A percentile compares a stretch with the other conserved stretches of the same genome.
Evolutionary conservation across 2,113 vertebrate species (phyloP).

Genomic region (Centropus bengalensis): DNA sequence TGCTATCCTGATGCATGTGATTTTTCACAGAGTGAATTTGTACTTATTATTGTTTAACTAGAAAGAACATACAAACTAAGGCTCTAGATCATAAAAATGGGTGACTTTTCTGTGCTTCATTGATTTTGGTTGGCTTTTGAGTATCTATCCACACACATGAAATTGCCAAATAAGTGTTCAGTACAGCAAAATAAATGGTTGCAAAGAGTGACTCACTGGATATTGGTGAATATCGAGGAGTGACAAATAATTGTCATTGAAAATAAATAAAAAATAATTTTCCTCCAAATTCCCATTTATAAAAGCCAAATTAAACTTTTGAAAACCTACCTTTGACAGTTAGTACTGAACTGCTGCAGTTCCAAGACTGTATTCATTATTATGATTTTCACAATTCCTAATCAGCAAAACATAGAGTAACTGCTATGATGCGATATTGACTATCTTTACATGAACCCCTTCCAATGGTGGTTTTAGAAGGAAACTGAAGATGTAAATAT

Average conservation of each 20-base stretch:
- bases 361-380: neutral
- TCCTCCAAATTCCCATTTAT: neutral
- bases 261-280: neutral
- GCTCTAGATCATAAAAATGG: neutral
- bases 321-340: neutral
- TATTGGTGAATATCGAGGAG: neutral
- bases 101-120: neutral
- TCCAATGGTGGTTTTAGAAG: neutral
- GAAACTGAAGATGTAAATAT: neutral
- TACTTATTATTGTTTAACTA: neutral
- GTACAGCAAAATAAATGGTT: neutral
- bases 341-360: neutral
- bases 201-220: neutral
- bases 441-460: neutral
- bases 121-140: neutral
- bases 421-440: neutral
- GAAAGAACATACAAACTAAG: neutral
- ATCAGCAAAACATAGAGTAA: slow-evolving; percentile 3
- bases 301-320: neutral
- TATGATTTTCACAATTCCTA: neutral
- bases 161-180: neutral
- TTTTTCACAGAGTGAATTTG: neutral
- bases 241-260: neutral
- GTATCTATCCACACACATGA: neutral
- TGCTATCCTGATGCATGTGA: neutral